phyloP scores from a whole-genome alignment of 2,113 vertebrate genomes.

The Sinocyclocheilus rhinocerous region DNA sequence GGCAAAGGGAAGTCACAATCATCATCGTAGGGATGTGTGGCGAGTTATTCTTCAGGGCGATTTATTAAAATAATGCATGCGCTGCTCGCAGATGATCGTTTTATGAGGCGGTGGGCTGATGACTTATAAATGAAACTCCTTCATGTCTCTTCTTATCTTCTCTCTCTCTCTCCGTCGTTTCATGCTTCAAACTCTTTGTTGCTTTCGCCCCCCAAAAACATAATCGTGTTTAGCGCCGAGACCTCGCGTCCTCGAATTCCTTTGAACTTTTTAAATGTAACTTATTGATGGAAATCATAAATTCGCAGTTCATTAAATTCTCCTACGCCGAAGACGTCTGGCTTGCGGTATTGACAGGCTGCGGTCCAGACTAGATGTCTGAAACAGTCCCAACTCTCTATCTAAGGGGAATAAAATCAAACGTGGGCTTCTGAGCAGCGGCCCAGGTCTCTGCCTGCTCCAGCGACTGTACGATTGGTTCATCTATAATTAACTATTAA shows the following conservation, averaged over 20 bases:
- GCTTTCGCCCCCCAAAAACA: not conserved
- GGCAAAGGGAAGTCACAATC: conserved; percentile 56
- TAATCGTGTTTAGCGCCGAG: not conserved
- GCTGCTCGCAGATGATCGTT: conserved; percentile 69
- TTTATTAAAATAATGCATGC: conserved; percentile 74
- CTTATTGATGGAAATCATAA: conserved; percentile 27
- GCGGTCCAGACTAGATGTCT: conserved; percentile 26
- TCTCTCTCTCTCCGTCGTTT: not conserved
- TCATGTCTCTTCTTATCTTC: no score
- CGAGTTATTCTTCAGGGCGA: conserved; percentile 69
- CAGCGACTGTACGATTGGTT: conserved; percentile 48
- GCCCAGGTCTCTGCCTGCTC: conserved; percentile 46
- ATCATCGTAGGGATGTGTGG: conserved; percentile 66
- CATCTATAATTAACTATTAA: conserved; percentile 64
- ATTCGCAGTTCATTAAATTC: conserved; percentile 38
- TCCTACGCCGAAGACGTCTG: not conserved
- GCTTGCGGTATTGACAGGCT: conserved; percentile 12
- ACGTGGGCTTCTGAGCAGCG: conserved; percentile 24
- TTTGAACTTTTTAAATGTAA: not conserved
- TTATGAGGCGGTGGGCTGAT: conserved; percentile 64
- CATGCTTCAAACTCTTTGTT: no score
- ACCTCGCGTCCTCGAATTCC: no score
- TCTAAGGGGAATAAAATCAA: conserved; percentile 49
- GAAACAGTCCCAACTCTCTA: conserved; percentile 19
- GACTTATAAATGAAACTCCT: not conserved